These are phyloP conservation scores for Agapostemon virescens DNA, from an alignment of 2,888 invertebrate genomes.

Conservation along the genomic window DNA sequence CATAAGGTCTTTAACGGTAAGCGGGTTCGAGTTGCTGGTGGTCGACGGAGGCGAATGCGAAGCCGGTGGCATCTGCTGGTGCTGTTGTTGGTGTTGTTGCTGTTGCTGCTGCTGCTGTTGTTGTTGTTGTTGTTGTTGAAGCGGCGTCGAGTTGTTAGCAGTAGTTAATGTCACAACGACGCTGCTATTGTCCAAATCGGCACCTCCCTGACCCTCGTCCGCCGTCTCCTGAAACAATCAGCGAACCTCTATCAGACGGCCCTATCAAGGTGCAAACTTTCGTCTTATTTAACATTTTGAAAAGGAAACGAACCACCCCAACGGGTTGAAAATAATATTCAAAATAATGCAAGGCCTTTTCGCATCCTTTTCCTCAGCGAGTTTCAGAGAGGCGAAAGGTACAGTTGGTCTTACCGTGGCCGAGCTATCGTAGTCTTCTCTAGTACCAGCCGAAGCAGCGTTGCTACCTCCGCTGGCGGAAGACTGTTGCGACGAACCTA, in stretches of 20 bases:
- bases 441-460: conserved; percentile 66
- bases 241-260: conserved; percentile 79
- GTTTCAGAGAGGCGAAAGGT: neutral
- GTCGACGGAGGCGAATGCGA: conserved; percentile 75
- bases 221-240: conserved; percentile 86
- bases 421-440: conserved; percentile 83
- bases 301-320: conserved; percentile 19
- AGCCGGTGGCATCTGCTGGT: conserved; percentile 74
- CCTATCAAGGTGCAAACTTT: conserved; percentile 71
- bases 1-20: conserved; percentile 91
- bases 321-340: neutral
- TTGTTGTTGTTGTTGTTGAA: conserved; percentile 79
- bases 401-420: conserved; percentile 81
- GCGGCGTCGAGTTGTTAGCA: conserved; percentile 68
- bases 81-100: conserved; percentile 76
- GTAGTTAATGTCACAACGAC: conserved; percentile 73
- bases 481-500: conserved; percentile 73
- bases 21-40: conserved; percentile 82
- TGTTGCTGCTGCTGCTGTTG: conserved; percentile 75
- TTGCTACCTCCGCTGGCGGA: conserved; percentile 69
- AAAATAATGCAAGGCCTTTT: neutral
- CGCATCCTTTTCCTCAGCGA: neutral
- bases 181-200: conserved; percentile 78
- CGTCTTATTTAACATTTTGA: conserved; percentile 23
- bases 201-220: conserved; percentile 87